Conservation (phyloP, 2,113 vertebrate genomes). For the Tragelaphus imberbis region DNA sequence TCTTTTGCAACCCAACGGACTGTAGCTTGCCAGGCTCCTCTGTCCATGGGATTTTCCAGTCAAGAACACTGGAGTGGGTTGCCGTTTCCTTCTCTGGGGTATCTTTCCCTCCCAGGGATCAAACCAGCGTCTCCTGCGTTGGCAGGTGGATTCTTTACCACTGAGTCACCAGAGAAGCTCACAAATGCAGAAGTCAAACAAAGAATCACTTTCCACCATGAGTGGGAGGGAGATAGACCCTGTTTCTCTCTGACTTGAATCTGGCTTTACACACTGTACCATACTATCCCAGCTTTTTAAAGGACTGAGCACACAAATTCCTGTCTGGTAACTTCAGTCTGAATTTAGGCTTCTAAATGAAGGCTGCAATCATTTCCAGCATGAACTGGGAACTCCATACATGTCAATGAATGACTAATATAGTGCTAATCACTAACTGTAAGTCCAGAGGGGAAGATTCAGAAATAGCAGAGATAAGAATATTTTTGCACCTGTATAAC, state of each 20-base stretch:
- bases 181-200: background rate
- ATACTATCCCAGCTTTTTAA: background rate
- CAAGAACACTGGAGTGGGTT: background rate
- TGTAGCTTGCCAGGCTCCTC: background rate
- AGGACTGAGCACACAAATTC: background rate
- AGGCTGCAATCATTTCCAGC: background rate
- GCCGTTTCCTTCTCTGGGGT: background rate
- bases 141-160: background rate
- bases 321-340: background rate
- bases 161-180: background rate
- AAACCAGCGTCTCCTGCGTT: background rate
- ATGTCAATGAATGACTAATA: slow-evolving; percentile 31
- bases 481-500: slow-evolving; percentile 58
- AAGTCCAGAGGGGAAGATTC: slow-evolving; percentile 39
- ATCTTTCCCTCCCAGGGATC: background rate
- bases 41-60: background rate
- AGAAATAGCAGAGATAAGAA: slow-evolving; percentile 46
- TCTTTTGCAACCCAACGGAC: background rate
- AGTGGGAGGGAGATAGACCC: background rate
- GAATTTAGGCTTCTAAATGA: background rate
- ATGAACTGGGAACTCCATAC: background rate
- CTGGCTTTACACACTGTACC: background rate
- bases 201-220: background rate
- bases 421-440: slow-evolving; percentile 13
- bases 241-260: background rate